Evolutionary conservation across 2,888 invertebrate genomes (phyloP), one percentile per base, ranked within the genome.

Genomic region (Sialis lutaria): DNA sequence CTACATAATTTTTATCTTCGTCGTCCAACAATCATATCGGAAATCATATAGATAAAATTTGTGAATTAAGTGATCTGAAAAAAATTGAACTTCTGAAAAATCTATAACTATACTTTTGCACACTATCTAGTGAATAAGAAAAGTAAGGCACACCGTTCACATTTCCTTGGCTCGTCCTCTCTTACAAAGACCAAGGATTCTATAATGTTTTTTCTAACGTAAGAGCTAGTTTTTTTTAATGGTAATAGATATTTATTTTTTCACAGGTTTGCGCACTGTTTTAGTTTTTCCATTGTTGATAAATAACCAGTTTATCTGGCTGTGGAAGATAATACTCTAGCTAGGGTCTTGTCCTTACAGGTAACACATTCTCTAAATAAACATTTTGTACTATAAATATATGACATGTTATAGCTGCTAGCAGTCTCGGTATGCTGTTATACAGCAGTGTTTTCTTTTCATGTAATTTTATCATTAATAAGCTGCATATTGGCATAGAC

Each of bases 211-310:
- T 46, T 42, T 48, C 48, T 45, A 40, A 49, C 37, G 6, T 45
- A 10, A 13, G 45, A 37, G 37, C 34, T 13, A 45, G 37, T 30
- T 12, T n/a, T n/a, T n/a, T 45, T 46, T 50, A 12, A 50, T 40
- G 37, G 22, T 42, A 50, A 52, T 49, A 46, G 37, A 49, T 33
- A 44, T 42, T 48, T 53, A 52, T 52, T 53, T 53, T 44, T 51
- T 50, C 31, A 52, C 46, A 37, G 53, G 52, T 53, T 52, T 54
- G 40, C 53, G 44, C 41, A 52, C 51, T 50, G 49, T 50, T 49
- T 52, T 53, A 43, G 22, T 50, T 48, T 54, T 50, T 50, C 50
- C 52, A 46, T 52, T 45, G 45, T 45, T 35, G 45, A 37, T 45
- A 45, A 45, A 30, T 45, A n/a, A 45, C 45, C 5, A 45, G 22